Evolutionary conservation across 2,113 vertebrate species (phyloP).

Genomic region (Ceuthmochares aereus): DNA sequence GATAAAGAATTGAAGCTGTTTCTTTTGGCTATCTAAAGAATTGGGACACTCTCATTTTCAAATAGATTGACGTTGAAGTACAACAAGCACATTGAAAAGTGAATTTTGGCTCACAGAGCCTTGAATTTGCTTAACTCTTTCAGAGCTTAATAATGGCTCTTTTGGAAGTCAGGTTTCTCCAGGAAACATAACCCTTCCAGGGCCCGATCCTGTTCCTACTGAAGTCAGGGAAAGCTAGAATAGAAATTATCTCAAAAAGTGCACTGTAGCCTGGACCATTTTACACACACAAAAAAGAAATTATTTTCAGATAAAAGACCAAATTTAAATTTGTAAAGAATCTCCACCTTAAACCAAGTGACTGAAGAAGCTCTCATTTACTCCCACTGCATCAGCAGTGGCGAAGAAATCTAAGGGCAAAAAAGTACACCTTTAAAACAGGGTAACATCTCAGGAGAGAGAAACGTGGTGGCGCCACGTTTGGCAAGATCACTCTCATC

Average conservation of each 20-base stretch:
- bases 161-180: constrained; percentile 7
- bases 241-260: neutral
- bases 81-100: constrained; percentile 68
- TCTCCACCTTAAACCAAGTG: neutral
- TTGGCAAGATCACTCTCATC: neutral
- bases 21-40: constrained; percentile 74
- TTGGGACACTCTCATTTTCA: constrained; percentile 72
- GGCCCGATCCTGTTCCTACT: neutral
- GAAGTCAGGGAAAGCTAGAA: neutral
- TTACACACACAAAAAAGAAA: neutral
- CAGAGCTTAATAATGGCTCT: constrained; percentile 12
- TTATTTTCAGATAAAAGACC: neutral
- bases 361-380: neutral
- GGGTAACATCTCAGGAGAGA: neutral
- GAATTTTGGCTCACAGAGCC: constrained; percentile 43
- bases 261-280: neutral
- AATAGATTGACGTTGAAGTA: constrained; percentile 60
- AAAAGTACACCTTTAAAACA: neutral
- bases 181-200: constrained; percentile 19
- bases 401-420: neutral
- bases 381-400: neutral
- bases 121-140: constrained; percentile 48
- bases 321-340: neutral
- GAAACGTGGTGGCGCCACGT: neutral
- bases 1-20: constrained; percentile 76